A percentile compares a stretch with the other conserved stretches of the same genome.
Conservation (phyloP, 2,113 vertebrate species). For the Pleuronectes platessa region DNA sequence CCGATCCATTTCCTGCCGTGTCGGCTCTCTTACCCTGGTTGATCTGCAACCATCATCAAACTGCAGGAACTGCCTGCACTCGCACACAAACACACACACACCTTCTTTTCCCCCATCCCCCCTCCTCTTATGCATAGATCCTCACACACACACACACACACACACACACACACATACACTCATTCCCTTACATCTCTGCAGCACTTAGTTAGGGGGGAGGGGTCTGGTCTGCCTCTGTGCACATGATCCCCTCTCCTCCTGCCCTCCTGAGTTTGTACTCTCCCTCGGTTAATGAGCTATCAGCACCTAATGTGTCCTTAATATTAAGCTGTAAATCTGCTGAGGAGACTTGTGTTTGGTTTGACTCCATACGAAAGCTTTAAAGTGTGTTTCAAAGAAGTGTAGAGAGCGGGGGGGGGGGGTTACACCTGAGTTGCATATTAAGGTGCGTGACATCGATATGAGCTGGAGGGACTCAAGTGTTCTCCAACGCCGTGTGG, state of each 20-base stretch:
- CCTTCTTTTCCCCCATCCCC: slow-evolving; percentile 34
- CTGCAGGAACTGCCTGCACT: slow-evolving; percentile 37
- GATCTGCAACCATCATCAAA: slow-evolving; percentile 51
- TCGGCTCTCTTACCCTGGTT: slow-evolving; percentile 13
- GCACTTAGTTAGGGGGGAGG: slow-evolving; percentile 73
- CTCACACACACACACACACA: slow-evolving; percentile 18
- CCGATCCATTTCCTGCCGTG: slow-evolving; percentile 33
- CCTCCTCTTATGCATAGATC: slow-evolving; percentile 34
- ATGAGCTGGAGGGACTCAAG: slow-evolving; percentile 43
- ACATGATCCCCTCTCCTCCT: slow-evolving; percentile 63
- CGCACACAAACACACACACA: slow-evolving; percentile 34
- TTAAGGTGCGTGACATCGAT: slow-evolving; percentile 40
- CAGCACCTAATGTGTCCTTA: slow-evolving; percentile 74
- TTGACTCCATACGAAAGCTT: slow-evolving; percentile 16
- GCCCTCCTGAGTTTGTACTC: slow-evolving; percentile 57
- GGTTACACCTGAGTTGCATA: slow-evolving; percentile 9
- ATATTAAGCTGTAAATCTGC: slow-evolving; percentile 41
- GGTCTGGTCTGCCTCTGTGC: slow-evolving; percentile 52
- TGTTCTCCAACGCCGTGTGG: slow-evolving; percentile 40
- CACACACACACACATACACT: slow-evolving; percentile 53
- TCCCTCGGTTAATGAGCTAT: slow-evolving; percentile 50
- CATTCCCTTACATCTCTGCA: slow-evolving; percentile 67
- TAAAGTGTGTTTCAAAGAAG: slow-evolving; percentile 15
- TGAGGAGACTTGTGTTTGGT: neutral
- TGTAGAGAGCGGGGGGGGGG: slow-evolving; percentile 5